A percentile compares a stretch with the other conserved stretches of the same genome.
Evolutionary conservation across 92 coral and sea anemone genomes (phyloP).

Genomic region (Porites evermanni): DNA sequence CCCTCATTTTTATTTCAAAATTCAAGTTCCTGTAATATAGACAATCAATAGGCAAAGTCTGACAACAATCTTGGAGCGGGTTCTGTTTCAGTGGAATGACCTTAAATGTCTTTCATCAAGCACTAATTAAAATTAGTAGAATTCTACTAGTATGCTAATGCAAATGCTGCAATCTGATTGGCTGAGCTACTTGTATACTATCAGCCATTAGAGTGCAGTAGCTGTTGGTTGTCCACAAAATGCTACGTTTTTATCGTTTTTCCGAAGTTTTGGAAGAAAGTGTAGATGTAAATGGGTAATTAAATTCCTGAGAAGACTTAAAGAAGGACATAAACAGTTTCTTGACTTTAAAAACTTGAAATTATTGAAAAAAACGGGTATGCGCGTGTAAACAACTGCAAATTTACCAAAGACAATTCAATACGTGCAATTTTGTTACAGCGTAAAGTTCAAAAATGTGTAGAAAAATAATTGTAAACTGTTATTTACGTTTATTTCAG

Average conservation of each 20-base stretch:
- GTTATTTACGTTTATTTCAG: slow-evolving; percentile 15
- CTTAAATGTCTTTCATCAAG: no score
- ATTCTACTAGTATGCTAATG: neutral
- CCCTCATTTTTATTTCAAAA: no score
- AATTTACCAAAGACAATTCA: slow-evolving; percentile 14
- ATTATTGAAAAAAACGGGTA: neutral
- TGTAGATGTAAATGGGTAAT: slow-evolving; percentile 6
- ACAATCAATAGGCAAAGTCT: no score
- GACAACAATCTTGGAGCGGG: no score
- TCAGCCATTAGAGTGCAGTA: slow-evolving; percentile 37
- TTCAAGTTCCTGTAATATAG: no score
- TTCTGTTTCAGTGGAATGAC: no score
- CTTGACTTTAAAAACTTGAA: neutral
- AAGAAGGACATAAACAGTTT: slow-evolving; percentile 3
- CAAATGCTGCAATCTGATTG: neutral
- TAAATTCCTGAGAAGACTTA: slow-evolving; percentile 15
- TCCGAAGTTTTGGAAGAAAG: slow-evolving; percentile 30
- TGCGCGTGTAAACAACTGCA: slow-evolving; percentile 8
- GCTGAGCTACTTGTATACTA: slow-evolving; percentile 14
- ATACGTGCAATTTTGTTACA: neutral
- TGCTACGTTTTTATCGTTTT: slow-evolving; percentile 8
- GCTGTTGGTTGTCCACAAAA: slow-evolving; percentile 31
- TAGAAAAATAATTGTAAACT: slow-evolving; percentile 12
- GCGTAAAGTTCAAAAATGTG: slow-evolving; percentile 3
- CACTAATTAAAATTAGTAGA: neutral